Evolutionary conservation across 2,888 invertebrate genomes (phyloP).

Genomic region (Malacosoma neustria): DNA sequence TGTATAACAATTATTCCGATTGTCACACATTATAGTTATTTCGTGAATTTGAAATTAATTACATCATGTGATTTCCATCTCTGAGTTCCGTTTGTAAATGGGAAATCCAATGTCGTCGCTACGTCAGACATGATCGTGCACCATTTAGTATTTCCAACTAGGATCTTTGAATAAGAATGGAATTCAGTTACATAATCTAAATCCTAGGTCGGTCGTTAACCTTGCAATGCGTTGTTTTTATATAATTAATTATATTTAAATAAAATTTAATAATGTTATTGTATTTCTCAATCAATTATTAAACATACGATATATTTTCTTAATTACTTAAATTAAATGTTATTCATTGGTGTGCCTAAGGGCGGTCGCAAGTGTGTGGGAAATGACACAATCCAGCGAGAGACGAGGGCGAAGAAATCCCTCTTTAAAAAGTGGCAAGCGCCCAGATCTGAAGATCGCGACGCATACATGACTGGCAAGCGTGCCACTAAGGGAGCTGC

Average conservation of each 20-base stretch:
- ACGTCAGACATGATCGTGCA: neutral
- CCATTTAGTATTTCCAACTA: slow-evolving; percentile 16
- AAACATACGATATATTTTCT: too few relatives aligned
- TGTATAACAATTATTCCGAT: neutral
- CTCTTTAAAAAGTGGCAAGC: too few relatives aligned
- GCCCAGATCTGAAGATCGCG: too few relatives aligned
- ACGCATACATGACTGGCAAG: too few relatives aligned
- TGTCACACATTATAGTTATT: neutral
- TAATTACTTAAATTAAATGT: too few relatives aligned
- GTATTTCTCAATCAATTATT: neutral
- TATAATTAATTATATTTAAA: slow-evolving; percentile 4
- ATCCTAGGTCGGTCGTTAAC: neutral
- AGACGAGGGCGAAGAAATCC: too few relatives aligned
- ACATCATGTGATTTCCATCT: slow-evolving; percentile 34
- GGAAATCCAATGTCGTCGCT: slow-evolving; percentile 34
- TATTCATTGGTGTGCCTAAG: too few relatives aligned
- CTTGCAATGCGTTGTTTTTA: neutral
- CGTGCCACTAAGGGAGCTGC: too few relatives aligned
- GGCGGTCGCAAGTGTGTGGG: too few relatives aligned
- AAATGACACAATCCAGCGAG: too few relatives aligned
- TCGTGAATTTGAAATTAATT: slow-evolving; percentile 9
- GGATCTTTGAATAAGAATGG: slow-evolving; percentile 12
- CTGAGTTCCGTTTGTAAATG: slow-evolving; percentile 38
- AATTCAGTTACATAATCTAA: neutral
- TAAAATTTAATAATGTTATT: neutral